These are phyloP conservation scores for Nothoprocta perdicaria DNA, from an alignment of 2,113 vertebrate species.

Conservation along the genomic window DNA sequence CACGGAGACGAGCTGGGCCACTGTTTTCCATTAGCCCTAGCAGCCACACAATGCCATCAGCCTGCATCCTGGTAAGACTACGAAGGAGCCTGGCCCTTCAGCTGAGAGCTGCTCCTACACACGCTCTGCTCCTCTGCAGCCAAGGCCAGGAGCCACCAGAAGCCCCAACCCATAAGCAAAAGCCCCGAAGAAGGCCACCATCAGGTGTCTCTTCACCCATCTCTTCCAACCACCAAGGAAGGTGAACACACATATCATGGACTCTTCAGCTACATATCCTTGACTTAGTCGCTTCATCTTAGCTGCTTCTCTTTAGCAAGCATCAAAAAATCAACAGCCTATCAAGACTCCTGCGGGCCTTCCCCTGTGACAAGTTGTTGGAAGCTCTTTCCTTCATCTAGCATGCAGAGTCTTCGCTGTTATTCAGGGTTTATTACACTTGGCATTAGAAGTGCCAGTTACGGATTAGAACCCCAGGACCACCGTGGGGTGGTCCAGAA, in stretches of 20 bases:
- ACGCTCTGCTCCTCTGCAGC: rapidly evolving
- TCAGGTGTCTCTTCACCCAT: not conserved
- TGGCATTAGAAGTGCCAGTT: not conserved
- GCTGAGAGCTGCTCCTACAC: not conserved
- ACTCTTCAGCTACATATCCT: not conserved
- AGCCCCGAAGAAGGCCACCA: not conserved
- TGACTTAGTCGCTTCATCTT: not conserved
- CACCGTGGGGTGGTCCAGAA: rapidly evolving
- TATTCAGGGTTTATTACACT: not conserved
- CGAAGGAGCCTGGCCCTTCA: not conserved
- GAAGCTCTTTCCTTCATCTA: not conserved
- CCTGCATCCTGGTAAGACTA: not conserved
- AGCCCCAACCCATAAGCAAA: not conserved
- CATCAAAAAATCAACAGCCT: not conserved
- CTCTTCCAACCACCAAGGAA: not conserved
- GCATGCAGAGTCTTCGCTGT: not conserved
- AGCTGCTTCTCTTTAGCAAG: not conserved
- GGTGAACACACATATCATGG: not conserved
- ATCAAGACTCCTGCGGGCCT: not conserved
- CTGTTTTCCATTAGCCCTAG: not conserved
- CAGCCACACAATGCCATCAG: not conserved
- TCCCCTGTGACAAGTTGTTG: not conserved
- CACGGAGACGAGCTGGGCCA: rapidly evolving
- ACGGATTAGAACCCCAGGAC: rapidly evolving
- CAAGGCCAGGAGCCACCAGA: slow-evolving; percentile 1